Percentiles rank a stretch among this genome's conserved stretches.
Conservation (phyloP, 2,113 vertebrate species). For the Anseranas semipalmata region DNA sequence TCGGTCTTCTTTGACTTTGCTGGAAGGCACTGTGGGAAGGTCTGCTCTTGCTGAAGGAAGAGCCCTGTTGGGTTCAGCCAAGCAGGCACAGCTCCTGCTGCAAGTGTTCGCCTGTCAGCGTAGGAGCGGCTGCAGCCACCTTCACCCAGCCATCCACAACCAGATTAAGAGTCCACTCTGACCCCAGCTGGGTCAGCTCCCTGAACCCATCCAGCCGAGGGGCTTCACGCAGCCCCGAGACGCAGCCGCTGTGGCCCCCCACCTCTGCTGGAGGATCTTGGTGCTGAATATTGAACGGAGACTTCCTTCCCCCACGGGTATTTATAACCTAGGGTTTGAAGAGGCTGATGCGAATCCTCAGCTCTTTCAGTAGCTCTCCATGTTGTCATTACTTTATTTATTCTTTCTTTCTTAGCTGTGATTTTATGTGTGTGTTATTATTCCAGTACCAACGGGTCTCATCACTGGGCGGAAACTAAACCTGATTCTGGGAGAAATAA, state of each 20-base stretch:
- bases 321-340: background rate
- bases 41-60: background rate
- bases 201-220: background rate
- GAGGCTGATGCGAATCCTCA: background rate
- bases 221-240: background rate
- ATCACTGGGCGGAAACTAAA: background rate
- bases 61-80: background rate
- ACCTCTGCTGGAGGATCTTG: background rate
- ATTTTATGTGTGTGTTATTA: background rate
- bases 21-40: background rate
- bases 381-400: background rate
- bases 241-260: accelerated
- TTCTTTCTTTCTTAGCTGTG: background rate
- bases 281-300: background rate
- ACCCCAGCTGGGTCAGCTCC: background rate
- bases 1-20: background rate
- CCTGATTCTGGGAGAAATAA: background rate
- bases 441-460: background rate
- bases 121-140: background rate
- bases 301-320: accelerated
- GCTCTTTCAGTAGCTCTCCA: background rate
- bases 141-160: background rate
- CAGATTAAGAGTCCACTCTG: background rate
- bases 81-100: background rate
- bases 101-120: background rate